A percentile compares a stretch with the other conserved stretches of the same genome.
Conservation (phyloP, 2,113 vertebrate species). For the Mastomys natalensis region DNA sequence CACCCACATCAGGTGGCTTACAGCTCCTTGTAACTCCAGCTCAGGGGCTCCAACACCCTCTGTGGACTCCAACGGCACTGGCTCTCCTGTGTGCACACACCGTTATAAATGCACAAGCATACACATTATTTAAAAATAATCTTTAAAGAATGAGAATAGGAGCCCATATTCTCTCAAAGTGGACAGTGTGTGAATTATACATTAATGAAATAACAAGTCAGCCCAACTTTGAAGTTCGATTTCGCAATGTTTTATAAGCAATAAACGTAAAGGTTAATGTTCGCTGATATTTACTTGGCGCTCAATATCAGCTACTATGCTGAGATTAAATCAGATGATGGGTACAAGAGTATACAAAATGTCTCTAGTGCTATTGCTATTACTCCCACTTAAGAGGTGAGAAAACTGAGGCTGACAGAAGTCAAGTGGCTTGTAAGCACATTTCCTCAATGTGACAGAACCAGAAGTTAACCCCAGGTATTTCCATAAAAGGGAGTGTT, state of each 20-base stretch:
- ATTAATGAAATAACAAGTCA: slow-evolving; percentile 38
- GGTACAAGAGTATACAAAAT: neutral
- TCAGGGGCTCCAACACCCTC: neutral
- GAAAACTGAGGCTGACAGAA: slow-evolving; percentile 23
- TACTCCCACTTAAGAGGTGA: neutral
- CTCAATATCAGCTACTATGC: neutral
- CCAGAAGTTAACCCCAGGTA: neutral
- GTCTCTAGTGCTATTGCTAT: neutral
- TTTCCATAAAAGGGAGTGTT: slow-evolving; percentile 9
- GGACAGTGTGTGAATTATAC: neutral
- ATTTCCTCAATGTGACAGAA: neutral
- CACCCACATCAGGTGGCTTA: neutral
- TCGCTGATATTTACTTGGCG: neutral
- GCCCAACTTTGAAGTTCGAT: neutral
- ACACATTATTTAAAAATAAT: neutral
- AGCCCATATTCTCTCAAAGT: slow-evolving; percentile 15
- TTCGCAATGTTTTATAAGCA: slow-evolving; percentile 43
- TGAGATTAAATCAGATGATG: slow-evolving; percentile 33
- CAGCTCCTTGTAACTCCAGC: neutral
- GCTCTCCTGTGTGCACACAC: neutral
- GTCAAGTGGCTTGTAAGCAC: neutral
- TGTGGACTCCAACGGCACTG: neutral
- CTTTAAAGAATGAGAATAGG: too few species aligned
- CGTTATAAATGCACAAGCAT: neutral
- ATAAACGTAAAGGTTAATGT: slow-evolving; percentile 47